phyloP scores from a whole-genome alignment of 2,888 invertebrate genomes.

The Nowickia ferox region DNA sequence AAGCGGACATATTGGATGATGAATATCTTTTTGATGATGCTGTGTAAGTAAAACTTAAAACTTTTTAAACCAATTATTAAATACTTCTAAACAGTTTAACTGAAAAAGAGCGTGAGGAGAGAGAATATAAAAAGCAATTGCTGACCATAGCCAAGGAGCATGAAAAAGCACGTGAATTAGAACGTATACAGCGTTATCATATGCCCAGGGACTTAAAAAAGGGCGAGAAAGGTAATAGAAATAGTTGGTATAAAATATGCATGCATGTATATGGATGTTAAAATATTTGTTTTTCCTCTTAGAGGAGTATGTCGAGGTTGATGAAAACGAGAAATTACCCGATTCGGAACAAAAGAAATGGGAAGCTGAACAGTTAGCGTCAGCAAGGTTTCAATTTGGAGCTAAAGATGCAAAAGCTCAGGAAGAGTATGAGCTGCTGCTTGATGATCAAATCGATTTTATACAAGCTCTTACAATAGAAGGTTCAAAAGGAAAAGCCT shows the following conservation, averaged over 20 bases:
- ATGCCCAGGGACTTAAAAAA: constrained; percentile 96
- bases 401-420: constrained; percentile 91
- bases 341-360: constrained; percentile 96
- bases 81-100: constrained; percentile 87
- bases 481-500: constrained; percentile 85
- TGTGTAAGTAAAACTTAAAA: constrained; percentile 85
- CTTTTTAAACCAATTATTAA: no score
- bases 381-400: constrained; percentile 96
- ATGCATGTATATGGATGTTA: neutral
- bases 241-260: neutral
- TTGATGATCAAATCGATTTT: constrained; percentile 99
- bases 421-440: constrained; percentile 94
- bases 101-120: constrained; percentile 91
- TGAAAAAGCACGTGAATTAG: constrained; percentile 96
- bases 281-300: neutral
- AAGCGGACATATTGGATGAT: constrained; percentile 97
- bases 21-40: constrained; percentile 96
- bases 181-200: constrained; percentile 95
- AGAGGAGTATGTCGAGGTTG: constrained; percentile 92
- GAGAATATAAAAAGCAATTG: constrained; percentile 95
- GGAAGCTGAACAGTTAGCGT: constrained; percentile 98
- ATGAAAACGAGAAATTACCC: constrained; percentile 92
- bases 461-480: constrained; percentile 94
- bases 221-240: constrained; percentile 85
- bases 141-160: constrained; percentile 96